Conservation (phyloP, 1,140 invertebrate species). For the Drosophila arawakana region DNA sequence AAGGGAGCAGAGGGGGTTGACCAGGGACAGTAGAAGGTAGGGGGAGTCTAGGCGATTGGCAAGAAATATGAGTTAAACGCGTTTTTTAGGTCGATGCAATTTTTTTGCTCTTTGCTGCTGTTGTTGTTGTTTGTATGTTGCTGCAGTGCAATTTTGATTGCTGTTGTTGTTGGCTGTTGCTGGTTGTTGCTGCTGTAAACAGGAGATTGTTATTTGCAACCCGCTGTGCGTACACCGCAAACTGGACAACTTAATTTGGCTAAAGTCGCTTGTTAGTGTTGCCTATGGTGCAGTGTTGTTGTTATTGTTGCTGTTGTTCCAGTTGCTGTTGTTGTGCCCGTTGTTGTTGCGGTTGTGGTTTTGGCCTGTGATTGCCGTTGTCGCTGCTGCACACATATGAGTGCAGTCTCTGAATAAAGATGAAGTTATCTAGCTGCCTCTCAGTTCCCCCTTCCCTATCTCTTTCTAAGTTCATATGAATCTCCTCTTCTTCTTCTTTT, state of each 20-base stretch:
- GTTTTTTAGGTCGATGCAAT: slow-evolving; percentile 74
- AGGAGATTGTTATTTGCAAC: slow-evolving; percentile 81
- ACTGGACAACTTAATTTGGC: slow-evolving; percentile 82
- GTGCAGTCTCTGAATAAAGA: slow-evolving; percentile 67
- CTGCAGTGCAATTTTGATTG: slow-evolving; percentile 48
- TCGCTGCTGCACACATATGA: slow-evolving; percentile 57
- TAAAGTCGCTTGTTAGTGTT: slow-evolving; percentile 82
- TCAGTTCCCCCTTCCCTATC: neutral
- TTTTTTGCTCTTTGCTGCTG: slow-evolving; percentile 57
- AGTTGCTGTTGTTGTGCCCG: slow-evolving; percentile 7
- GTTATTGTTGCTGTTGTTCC: slow-evolving; percentile 23
- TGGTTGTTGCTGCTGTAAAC: slow-evolving; percentile 71
- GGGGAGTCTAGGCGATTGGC: slow-evolving; percentile 48
- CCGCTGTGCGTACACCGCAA: slow-evolving; percentile 81
- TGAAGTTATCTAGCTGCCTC: slow-evolving; percentile 48
- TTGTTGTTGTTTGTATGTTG: slow-evolving; percentile 27
- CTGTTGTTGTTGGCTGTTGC: slow-evolving; percentile 43
- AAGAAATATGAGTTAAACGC: slow-evolving; percentile 80
- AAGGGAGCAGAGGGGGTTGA: neutral
- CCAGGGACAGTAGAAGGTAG: neutral
- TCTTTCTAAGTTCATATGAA: slow-evolving; percentile 51
- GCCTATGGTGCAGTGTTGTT: slow-evolving; percentile 33
- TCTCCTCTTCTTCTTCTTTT: slow-evolving; percentile 21
- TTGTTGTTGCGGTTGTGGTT: slow-evolving; percentile 50
- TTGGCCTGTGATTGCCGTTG: slow-evolving; percentile 43